Conservation (phyloP, 2,888 invertebrate species). For the Platypus cylindrus region DNA sequence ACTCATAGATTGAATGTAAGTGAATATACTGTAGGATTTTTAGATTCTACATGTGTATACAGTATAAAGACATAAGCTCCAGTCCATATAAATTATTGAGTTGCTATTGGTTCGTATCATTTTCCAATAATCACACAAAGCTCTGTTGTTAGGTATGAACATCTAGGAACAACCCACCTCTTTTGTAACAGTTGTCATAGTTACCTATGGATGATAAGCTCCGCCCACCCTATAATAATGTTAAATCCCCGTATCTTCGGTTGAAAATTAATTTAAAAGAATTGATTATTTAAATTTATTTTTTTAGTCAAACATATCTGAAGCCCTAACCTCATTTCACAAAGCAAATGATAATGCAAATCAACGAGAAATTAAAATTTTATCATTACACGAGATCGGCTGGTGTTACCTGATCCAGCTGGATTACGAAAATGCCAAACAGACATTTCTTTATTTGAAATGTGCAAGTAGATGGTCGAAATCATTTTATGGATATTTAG, state of each 20-base stretch:
- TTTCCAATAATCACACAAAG: too few species aligned
- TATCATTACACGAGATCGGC: conserved; percentile 48
- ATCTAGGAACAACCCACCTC: too few species aligned
- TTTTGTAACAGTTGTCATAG: too few species aligned
- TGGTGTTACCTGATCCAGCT: conserved; percentile 54
- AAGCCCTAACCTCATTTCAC: conserved; percentile 44
- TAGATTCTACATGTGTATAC: too few species aligned
- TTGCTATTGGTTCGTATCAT: too few species aligned
- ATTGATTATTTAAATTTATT: background rate
- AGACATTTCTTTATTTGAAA: conserved; percentile 42
- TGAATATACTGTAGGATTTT: too few species aligned
- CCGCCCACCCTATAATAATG: too few species aligned
- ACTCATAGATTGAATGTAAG: conserved; percentile 47
- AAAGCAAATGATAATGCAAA: conserved; percentile 43
- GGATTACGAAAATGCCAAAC: conserved; percentile 41
- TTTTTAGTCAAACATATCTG: conserved; percentile 44
- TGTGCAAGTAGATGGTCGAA: conserved; percentile 52
- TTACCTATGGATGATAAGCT: too few species aligned
- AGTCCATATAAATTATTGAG: too few species aligned
- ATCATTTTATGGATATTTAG: conserved; percentile 51
- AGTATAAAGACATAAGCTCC: too few species aligned
- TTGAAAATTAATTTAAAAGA: background rate
- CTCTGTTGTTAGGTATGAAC: too few species aligned
- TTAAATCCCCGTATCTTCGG: too few species aligned
- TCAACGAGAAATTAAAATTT: conserved; percentile 50